A percentile compares a stretch with the other conserved stretches of the same genome.
These are phyloP conservation scores for Apis laboriosa DNA, from an alignment of 1,140 invertebrate species.

Conservation along the genomic window DNA sequence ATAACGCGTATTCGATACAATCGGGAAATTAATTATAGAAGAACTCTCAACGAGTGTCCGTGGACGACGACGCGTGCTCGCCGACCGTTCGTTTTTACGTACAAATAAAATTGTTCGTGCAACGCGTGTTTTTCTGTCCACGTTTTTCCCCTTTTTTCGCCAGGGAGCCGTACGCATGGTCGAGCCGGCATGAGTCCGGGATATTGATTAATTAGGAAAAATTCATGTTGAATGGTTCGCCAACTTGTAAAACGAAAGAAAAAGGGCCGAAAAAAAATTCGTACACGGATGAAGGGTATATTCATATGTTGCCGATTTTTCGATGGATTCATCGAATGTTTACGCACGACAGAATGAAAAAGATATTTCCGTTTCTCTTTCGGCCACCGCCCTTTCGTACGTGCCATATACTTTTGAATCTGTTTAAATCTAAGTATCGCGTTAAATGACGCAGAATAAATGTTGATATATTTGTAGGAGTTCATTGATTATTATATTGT, in stretches of 20 bases:
- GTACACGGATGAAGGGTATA: not conserved
- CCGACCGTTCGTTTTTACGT: not conserved
- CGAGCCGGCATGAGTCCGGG: constrained; percentile 22
- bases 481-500: not conserved
- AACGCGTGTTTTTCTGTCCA: constrained; percentile 43
- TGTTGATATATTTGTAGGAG: too few relatives aligned
- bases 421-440: not conserved
- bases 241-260: constrained; percentile 20
- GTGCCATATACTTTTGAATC: not conserved
- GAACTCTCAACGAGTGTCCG: not conserved
- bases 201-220: constrained; percentile 53
- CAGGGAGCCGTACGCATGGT: constrained; percentile 39
- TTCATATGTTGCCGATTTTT: constrained; percentile 7
- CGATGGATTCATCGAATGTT: constrained; percentile 13
- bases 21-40: constrained; percentile 10
- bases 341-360: constrained; percentile 1
- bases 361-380: not conserved
- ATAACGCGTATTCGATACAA: constrained; percentile 15
- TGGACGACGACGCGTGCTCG: not conserved
- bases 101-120: constrained; percentile 30
- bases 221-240: constrained; percentile 39
- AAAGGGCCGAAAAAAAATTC: not conserved
- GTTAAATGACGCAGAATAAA: not conserved
- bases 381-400: not conserved
- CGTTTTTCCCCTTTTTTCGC: constrained; percentile 34